Conservation (phyloP, 2,888 invertebrate genomes). For the Agrochola macilenta region DNA sequence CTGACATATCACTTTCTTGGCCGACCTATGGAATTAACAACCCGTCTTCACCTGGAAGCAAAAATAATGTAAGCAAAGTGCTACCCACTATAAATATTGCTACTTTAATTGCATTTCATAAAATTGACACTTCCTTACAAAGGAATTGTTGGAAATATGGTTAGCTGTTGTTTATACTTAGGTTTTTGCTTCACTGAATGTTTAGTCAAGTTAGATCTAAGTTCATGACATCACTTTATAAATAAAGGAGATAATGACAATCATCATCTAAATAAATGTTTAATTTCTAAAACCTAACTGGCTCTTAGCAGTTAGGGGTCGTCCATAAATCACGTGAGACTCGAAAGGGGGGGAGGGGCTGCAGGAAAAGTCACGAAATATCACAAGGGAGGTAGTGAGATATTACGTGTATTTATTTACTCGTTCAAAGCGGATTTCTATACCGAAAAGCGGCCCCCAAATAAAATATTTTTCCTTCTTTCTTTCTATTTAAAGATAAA, state of each 20-base stretch:
- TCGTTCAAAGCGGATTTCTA: no score
- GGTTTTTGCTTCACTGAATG: neutral
- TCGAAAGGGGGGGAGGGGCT: no score
- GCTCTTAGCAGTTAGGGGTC: no score
- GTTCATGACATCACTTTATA: neutral
- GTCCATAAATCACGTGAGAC: no score
- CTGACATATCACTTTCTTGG: neutral
- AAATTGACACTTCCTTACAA: conserved; percentile 5
- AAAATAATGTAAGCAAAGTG: conserved; percentile 1
- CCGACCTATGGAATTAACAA: neutral
- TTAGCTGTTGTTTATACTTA: neutral
- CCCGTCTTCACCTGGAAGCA: neutral
- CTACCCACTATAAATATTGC: neutral
- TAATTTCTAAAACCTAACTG: no score
- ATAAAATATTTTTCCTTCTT: no score
- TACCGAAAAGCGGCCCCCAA: no score
- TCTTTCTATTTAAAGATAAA: no score
- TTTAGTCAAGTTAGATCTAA: neutral
- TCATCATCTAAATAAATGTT: no score
- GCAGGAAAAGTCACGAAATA: no score
- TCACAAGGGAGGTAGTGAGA: no score
- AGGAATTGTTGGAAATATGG: conserved; percentile 14
- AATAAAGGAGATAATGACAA: neutral
- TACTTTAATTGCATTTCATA: conserved; percentile 8
- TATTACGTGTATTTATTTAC: no score